Conservation (phyloP, 1,140 invertebrate species). For the Pseudachorutes palmiensis region DNA sequence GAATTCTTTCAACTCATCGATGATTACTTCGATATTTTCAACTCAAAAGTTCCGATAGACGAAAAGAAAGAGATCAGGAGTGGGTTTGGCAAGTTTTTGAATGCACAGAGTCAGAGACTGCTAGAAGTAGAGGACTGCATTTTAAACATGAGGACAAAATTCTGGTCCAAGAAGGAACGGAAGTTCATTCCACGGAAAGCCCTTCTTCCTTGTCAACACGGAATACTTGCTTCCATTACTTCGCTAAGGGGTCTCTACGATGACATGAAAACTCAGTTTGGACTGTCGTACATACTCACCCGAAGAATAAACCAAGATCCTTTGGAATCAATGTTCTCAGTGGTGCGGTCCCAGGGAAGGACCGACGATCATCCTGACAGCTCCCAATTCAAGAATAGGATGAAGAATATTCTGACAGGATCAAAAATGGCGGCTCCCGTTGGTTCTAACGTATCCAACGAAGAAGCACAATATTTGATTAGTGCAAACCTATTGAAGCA, state of each 20-base stretch:
- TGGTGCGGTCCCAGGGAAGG: neutral
- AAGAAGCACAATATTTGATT: neutral
- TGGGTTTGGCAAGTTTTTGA: conserved; percentile 15
- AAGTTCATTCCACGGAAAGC: neutral
- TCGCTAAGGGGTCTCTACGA: conserved; percentile 18
- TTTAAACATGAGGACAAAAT: neutral
- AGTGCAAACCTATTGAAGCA: neutral
- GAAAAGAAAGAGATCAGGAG: conserved; percentile 16
- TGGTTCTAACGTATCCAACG: neutral
- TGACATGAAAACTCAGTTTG: conserved; percentile 28
- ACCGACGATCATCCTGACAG: neutral
- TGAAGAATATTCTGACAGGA: neutral
- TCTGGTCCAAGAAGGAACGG: neutral
- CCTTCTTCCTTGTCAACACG: conserved; percentile 29
- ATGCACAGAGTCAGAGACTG: conserved; percentile 15
- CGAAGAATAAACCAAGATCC: neutral
- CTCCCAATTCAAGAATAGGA: neutral
- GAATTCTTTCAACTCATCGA: conserved; percentile 30
- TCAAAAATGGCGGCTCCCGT: neutral
- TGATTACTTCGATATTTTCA: conserved; percentile 34
- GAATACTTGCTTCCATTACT: conserved; percentile 21
- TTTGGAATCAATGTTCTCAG: neutral
- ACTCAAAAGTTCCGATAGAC: conserved; percentile 16
- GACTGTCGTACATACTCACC: neutral
- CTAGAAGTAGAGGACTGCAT: conserved; percentile 8